These are phyloP conservation scores for Nicator chloris DNA, from an alignment of 2,113 vertebrate genomes.

Conservation along the genomic window DNA sequence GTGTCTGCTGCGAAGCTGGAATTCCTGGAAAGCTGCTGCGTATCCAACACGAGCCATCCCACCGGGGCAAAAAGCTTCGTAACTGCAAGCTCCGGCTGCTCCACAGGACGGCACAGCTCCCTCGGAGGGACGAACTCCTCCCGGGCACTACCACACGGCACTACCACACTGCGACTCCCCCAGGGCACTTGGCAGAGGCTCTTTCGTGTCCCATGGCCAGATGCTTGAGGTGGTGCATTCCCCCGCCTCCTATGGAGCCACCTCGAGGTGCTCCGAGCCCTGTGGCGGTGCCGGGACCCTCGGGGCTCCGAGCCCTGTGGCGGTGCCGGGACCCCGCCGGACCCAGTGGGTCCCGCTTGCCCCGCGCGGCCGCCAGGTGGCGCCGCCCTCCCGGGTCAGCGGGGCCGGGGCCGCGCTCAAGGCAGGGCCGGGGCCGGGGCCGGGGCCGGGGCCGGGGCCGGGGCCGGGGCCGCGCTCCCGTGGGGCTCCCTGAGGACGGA, in stretches of 20 bases:
- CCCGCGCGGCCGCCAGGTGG: neutral
- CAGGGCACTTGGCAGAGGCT: accelerated
- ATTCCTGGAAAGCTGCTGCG: neutral
- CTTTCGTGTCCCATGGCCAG: accelerated
- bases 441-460: too few relatives aligned
- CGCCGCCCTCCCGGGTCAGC: neutral
- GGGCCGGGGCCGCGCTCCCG: too few relatives aligned
- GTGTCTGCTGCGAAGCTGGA: too few relatives aligned
- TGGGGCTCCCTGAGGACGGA: neutral
- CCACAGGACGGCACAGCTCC: neutral
- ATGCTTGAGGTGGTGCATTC: neutral
- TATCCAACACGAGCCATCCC: neutral
- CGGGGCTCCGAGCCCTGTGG: neutral
- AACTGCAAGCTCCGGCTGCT: accelerated
- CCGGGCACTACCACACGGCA: accelerated
- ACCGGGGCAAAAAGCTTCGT: accelerated
- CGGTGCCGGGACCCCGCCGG: neutral
- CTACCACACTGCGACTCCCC: accelerated
- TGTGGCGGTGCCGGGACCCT: neutral
- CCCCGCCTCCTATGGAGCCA: too few relatives aligned
- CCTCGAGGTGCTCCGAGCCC: neutral
- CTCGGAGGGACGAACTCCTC: accelerated
- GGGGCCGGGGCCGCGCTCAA: neutral
- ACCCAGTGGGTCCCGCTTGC: neutral
- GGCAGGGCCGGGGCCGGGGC: neutral